Evolutionary conservation across 2,797 vertebrate species (phyloP).

Genomic region (Ctenopoma kingsleyae): DNA sequence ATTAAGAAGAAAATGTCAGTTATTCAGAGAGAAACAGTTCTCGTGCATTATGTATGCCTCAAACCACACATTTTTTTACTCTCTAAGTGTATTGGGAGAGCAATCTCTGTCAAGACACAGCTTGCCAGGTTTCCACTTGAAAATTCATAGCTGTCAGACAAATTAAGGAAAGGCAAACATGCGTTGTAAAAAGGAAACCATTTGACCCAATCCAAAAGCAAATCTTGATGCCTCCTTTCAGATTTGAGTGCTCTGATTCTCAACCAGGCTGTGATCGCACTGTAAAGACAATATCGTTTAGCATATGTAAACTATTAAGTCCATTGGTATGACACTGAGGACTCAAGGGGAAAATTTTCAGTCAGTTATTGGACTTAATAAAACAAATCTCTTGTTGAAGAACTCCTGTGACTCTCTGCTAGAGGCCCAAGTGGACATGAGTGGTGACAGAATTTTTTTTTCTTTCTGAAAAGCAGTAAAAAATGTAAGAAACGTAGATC

Average conservation of each 20-base stretch:
- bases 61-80: conserved; percentile 53
- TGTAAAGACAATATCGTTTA: conserved; percentile 45
- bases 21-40: conserved; percentile 36
- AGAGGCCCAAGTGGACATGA: conserved; percentile 40
- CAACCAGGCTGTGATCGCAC: conserved; percentile 23
- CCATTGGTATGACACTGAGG: conserved; percentile 58
- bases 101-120: conserved; percentile 76
- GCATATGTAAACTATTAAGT: conserved; percentile 73
- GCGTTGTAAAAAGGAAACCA: conserved; percentile 64
- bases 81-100: conserved; percentile 60
- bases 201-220: conserved; percentile 73
- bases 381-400: conserved; percentile 72
- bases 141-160: conserved; percentile 80
- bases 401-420: conserved; percentile 64
- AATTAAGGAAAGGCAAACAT: conserved; percentile 76
- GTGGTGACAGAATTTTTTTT: conserved; percentile 60
- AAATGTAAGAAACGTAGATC: conserved; percentile 49
- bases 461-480: conserved; percentile 35
- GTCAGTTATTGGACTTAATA: conserved; percentile 76
- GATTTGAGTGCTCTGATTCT: conserved; percentile 57
- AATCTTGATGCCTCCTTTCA: conserved; percentile 57
- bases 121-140: conserved; percentile 83
- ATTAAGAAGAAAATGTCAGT: conserved; percentile 51
- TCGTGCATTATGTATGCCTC: conserved; percentile 31
- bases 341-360: conserved; percentile 71